phyloP scores from a whole-genome alignment of 2,797 vertebrate species.

The Chanos chanos region DNA sequence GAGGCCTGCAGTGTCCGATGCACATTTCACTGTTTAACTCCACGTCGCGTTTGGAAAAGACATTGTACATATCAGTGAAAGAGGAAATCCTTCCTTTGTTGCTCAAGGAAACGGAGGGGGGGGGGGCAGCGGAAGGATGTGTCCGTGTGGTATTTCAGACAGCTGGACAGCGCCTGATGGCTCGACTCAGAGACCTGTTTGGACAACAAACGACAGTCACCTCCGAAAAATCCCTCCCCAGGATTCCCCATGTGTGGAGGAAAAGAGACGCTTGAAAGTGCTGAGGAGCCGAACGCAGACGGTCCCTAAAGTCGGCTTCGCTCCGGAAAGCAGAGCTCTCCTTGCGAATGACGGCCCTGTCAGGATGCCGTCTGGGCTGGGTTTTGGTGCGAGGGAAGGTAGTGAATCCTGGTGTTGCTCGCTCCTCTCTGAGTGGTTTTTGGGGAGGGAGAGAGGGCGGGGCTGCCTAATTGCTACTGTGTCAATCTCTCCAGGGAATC shows the following conservation, averaged over 20 bases:
- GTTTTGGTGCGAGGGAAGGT: too few species aligned
- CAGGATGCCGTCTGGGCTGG: too few species aligned
- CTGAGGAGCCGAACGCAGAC: too few species aligned
- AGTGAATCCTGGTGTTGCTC: neutral
- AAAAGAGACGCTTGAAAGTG: too few species aligned
- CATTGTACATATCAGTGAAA: slow-evolving; percentile 29
- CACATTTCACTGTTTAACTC: slow-evolving; percentile 2
- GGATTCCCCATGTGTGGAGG: too few species aligned
- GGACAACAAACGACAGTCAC: slow-evolving; percentile 7
- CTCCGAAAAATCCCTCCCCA: slow-evolving; percentile 5
- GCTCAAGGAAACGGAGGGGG: slow-evolving; percentile 49
- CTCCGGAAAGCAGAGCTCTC: too few species aligned
- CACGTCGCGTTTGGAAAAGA: slow-evolving; percentile 5
- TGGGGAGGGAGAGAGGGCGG: slow-evolving; percentile 35
- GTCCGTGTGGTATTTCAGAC: slow-evolving; percentile 36
- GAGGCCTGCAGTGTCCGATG: neutral
- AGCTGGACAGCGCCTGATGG: slow-evolving; percentile 31
- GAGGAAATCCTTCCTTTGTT: slow-evolving; percentile 67
- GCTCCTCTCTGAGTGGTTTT: slow-evolving; percentile 7
- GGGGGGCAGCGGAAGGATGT: slow-evolving; percentile 43
- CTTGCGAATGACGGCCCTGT: too few species aligned
- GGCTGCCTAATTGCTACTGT: slow-evolving; percentile 56
- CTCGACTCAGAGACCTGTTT: slow-evolving; percentile 27
- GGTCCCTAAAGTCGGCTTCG: too few species aligned
- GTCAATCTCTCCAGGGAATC: slow-evolving; percentile 47